Conservation (phyloP, 2,888 invertebrate genomes). For the Chrysodeixis includens region DNA sequence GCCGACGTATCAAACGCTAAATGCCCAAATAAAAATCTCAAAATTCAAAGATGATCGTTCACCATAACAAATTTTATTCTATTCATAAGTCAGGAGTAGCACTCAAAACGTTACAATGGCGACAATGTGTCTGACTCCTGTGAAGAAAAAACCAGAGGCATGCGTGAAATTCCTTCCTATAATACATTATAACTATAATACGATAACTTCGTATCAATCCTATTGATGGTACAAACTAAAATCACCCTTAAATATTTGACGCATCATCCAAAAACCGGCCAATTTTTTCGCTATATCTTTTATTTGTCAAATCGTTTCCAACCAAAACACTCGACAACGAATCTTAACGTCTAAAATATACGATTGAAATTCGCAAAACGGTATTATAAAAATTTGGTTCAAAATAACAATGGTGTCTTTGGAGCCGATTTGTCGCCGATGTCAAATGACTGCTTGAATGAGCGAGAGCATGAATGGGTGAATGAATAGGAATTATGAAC, state of each 20-base stretch:
- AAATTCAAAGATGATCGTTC: conserved; percentile 73
- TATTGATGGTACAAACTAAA: conserved; percentile 56
- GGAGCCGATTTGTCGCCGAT: conserved; percentile 84
- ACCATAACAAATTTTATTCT: conserved; percentile 79
- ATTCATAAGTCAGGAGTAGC: conserved; percentile 77
- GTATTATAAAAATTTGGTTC: conserved; percentile 27
- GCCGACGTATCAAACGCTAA: conserved; percentile 58
- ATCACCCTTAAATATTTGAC: conserved; percentile 20
- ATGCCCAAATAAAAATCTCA: conserved; percentile 65
- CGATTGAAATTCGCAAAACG: conserved; percentile 30
- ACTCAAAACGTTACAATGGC: conserved; percentile 65
- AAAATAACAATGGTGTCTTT: conserved; percentile 62
- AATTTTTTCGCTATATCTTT: conserved; percentile 10
- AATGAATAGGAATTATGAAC: conserved; percentile 67
- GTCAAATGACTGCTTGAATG: conserved; percentile 76
- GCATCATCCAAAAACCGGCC: not conserved
- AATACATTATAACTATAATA: conserved; percentile 79
- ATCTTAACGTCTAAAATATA: conserved; percentile 25
- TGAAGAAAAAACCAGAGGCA: conserved; percentile 74
- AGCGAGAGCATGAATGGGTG: conserved; percentile 62
- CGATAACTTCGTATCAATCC: conserved; percentile 75
- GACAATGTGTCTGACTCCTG: conserved; percentile 77
- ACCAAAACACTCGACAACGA: conserved; percentile 8
- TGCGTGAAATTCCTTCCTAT: conserved; percentile 80
- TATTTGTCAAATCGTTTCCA: conserved; percentile 12